Conservation (phyloP, 2,888 invertebrate species). For the Andrena fulva region DNA sequence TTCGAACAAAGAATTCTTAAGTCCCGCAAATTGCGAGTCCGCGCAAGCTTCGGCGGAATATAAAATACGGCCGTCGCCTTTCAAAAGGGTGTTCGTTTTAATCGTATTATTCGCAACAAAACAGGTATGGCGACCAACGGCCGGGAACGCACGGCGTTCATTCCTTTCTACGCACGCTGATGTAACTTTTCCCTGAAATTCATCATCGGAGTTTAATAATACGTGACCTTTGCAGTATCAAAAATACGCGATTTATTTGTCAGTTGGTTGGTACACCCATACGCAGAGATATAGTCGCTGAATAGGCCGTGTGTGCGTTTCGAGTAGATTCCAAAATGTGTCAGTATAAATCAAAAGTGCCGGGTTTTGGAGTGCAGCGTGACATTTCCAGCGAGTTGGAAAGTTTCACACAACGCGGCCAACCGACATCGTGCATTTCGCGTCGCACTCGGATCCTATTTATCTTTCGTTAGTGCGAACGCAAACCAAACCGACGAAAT, state of each 20-base stretch:
- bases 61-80: not conserved
- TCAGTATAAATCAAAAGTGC: not conserved
- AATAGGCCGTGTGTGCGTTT: not conserved
- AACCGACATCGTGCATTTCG: not conserved
- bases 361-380: not conserved
- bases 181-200: conserved; percentile 31
- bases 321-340: not conserved
- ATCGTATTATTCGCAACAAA: not conserved
- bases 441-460: not conserved
- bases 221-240: not conserved
- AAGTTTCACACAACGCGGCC: not conserved
- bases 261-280: not conserved
- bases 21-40: not conserved
- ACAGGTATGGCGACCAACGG: not conserved
- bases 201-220: conserved; percentile 21
- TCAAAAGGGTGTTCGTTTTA: not conserved
- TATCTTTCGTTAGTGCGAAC: not conserved
- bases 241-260: not conserved
- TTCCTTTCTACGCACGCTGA: conserved; percentile 26
- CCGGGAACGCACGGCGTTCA: not conserved
- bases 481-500: not conserved
- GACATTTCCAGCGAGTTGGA: not conserved
- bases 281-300: not conserved
- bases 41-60: not conserved
- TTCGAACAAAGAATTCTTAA: not conserved